Evolutionary conservation across 2,888 invertebrate species (phyloP).

Genomic region (Syrista parreyssii): DNA sequence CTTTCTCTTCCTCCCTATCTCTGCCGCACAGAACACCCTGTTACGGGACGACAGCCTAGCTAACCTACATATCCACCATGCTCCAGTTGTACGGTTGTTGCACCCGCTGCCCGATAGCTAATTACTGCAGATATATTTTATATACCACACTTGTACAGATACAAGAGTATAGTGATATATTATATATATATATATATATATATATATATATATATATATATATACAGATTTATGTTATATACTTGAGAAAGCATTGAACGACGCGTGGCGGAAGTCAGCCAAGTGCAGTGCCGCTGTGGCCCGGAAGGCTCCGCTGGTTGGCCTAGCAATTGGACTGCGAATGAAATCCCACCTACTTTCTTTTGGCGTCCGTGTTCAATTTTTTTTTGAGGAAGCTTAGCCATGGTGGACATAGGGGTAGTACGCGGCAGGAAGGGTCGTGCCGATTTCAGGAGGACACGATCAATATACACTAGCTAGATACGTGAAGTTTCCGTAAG

Average conservation of each 20-base stretch:
- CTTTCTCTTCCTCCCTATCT: background rate
- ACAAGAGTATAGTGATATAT: background rate
- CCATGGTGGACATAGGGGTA: background rate
- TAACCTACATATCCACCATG: conserved; percentile 29
- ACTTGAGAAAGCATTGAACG: background rate
- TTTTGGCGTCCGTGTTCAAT: background rate
- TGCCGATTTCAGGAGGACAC: background rate
- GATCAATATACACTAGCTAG: background rate
- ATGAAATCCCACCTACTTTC: background rate
- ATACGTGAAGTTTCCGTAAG: background rate
- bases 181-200: too few relatives aligned
- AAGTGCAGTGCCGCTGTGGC: background rate
- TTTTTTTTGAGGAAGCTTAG: background rate
- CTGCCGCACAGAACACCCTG: background rate
- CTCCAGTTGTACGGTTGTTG: conserved; percentile 30
- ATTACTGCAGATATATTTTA: conserved; percentile 34
- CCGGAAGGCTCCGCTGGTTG: background rate
- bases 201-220: too few relatives aligned
- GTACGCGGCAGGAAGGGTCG: background rate
- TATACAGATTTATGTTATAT: background rate
- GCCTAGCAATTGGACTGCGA: background rate
- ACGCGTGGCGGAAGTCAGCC: background rate
- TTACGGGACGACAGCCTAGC: conserved; percentile 12
- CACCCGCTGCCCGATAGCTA: conserved; percentile 33
- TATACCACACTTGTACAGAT: background rate